A percentile compares a stretch with the other conserved stretches of the same genome.
phyloP scores from a whole-genome alignment of 2,113 vertebrate species.

The Myanophis thanlyinensis region DNA sequence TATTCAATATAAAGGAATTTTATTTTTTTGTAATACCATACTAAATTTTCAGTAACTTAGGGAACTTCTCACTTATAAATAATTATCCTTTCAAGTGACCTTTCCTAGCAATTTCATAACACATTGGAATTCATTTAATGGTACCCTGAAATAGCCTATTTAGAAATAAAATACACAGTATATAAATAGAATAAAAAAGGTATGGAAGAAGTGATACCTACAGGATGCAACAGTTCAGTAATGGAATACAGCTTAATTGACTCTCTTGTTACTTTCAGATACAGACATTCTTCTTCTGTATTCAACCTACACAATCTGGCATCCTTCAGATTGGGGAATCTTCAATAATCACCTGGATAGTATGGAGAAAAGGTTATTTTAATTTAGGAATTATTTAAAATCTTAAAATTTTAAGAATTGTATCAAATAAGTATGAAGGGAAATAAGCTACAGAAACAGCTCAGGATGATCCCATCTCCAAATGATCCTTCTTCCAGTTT shows the following conservation, averaged over 20 bases:
- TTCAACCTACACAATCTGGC: neutral
- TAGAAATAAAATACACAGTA: neutral
- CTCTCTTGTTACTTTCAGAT: neutral
- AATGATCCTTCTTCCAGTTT: neutral
- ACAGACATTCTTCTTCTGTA: neutral
- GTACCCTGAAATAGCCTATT: neutral
- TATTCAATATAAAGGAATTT: neutral
- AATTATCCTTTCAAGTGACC: neutral
- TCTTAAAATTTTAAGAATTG: neutral
- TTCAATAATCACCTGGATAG: neutral
- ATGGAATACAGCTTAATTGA: neutral
- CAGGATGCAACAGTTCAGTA: neutral
- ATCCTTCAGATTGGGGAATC: neutral
- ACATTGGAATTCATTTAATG: neutral
- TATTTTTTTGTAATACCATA: neutral
- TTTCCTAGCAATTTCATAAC: neutral
- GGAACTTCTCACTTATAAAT: neutral
- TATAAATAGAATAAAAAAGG: neutral
- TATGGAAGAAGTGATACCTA: neutral
- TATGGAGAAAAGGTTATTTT: neutral
- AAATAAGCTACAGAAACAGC: neutral
- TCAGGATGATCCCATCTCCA: neutral
- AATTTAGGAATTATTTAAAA: neutral
- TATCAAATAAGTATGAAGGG: neutral
- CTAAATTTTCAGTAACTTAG: neutral